A percentile compares a stretch with the other conserved stretches of the same genome.
These are phyloP conservation scores for Eledone cirrhosa DNA, from an alignment of 2,888 invertebrate genomes.

Conservation along the genomic window DNA sequence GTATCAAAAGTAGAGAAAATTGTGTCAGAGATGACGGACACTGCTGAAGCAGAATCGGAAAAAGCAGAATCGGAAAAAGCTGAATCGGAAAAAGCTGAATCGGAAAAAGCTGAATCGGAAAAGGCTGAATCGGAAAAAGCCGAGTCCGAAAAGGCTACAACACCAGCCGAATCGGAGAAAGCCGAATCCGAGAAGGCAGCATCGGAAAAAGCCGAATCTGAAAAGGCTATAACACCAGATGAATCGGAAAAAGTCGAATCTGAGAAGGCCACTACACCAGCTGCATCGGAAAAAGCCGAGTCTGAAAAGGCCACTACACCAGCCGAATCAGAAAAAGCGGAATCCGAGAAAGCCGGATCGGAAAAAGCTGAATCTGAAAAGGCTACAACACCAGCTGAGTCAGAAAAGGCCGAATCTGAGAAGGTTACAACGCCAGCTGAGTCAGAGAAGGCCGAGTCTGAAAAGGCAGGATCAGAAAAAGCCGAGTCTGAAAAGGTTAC, in stretches of 20 bases:
- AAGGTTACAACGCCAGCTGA: neutral
- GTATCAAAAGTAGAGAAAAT: neutral
- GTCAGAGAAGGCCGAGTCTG: neutral
- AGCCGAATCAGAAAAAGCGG: neutral
- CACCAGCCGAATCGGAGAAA: neutral
- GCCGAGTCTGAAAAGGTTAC: neutral
- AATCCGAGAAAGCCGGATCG: neutral
- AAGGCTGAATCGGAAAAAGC: neutral
- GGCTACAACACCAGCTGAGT: neutral
- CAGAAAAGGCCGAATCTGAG: neutral
- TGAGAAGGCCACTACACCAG: neutral
- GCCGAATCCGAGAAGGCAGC: neutral
- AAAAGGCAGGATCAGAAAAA: constrained; percentile 7
- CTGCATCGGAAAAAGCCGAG: neutral
- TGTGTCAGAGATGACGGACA: neutral
- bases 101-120: neutral
- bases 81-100: constrained; percentile 12
- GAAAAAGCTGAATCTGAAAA: neutral
- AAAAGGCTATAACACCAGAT: neutral
- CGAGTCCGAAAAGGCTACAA: neutral
- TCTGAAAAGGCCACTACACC: neutral
- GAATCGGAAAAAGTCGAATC: neutral
- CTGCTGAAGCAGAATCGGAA: neutral
- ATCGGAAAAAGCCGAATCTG: neutral
- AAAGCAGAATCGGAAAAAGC: constrained; percentile 11